Evolutionary conservation across 2,113 vertebrate genomes (phyloP).

Genomic region (Psittacus erithacus): DNA sequence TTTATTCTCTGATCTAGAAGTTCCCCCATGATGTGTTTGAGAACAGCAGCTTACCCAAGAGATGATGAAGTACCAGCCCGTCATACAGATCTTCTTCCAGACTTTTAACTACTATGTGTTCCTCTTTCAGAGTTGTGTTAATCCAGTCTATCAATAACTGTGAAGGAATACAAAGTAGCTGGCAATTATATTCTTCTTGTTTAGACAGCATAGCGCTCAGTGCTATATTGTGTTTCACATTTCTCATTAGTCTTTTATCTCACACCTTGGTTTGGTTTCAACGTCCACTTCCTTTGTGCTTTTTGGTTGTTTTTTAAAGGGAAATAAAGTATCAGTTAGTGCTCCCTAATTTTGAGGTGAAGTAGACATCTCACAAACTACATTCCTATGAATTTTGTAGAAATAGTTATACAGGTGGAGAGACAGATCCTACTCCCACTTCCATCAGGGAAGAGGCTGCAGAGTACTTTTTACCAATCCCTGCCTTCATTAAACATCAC

Average conservation of each 20-base stretch:
- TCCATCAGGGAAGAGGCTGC: neutral
- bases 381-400: neutral
- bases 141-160: constrained; percentile 89
- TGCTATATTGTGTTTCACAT: neutral
- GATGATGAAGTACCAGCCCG: constrained; percentile 92
- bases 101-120: constrained; percentile 89
- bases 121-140: constrained; percentile 81
- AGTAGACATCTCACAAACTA: neutral
- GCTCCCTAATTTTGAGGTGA: neutral
- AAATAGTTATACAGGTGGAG: neutral
- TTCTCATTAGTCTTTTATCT: neutral
- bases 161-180: neutral
- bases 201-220: fast-evolving
- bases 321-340: neutral
- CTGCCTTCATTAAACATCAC: neutral
- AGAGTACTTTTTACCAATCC: neutral
- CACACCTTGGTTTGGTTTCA: neutral
- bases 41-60: constrained; percentile 81
- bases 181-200: neutral
- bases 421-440: neutral
- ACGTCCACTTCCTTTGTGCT: neutral
- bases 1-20: neutral
- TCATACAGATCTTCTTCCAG: constrained; percentile 93
- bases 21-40: neutral
- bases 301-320: neutral